These are phyloP conservation scores for Leucosticte australis DNA, from an alignment of 2,113 vertebrate species.

Conservation along the genomic window DNA sequence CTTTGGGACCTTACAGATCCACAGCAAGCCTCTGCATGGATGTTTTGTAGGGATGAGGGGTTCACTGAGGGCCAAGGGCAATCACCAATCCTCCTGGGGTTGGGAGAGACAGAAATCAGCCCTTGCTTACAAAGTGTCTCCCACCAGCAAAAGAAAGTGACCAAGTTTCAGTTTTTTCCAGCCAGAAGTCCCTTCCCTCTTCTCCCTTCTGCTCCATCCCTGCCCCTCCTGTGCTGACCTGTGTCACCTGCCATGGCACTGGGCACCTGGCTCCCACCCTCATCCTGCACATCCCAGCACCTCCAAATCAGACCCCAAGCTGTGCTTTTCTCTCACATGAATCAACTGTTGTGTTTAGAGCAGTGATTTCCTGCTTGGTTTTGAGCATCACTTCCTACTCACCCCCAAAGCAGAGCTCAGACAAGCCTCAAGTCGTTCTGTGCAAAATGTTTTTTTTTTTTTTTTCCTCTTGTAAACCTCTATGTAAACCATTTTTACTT, in stretches of 20 bases:
- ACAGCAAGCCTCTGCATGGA: not conserved
- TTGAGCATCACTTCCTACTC: not conserved
- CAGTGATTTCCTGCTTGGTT: not conserved
- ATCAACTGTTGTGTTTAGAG: not conserved
- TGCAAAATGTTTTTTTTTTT: accelerated
- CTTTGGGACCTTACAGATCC: not conserved
- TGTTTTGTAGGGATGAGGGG: not conserved
- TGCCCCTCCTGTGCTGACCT: not conserved
- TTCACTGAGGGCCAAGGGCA: not conserved
- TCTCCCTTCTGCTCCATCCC: not conserved
- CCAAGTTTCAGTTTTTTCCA: not conserved
- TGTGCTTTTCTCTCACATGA: accelerated
- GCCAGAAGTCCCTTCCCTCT: accelerated
- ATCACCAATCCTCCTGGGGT: accelerated
- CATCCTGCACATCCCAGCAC: not conserved
- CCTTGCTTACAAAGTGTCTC: not conserved
- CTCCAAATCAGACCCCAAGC: not conserved
- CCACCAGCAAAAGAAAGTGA: not conserved
- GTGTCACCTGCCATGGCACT: not conserved
- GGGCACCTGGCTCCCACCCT: not conserved
- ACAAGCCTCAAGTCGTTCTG: not conserved
- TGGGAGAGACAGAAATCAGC: not conserved
- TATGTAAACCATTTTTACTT: not conserved
- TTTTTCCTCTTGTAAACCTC: not conserved
- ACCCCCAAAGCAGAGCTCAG: not conserved